Evolutionary conservation across 2,113 vertebrate genomes (phyloP).

Genomic region (Geothlypis trichas): DNA sequence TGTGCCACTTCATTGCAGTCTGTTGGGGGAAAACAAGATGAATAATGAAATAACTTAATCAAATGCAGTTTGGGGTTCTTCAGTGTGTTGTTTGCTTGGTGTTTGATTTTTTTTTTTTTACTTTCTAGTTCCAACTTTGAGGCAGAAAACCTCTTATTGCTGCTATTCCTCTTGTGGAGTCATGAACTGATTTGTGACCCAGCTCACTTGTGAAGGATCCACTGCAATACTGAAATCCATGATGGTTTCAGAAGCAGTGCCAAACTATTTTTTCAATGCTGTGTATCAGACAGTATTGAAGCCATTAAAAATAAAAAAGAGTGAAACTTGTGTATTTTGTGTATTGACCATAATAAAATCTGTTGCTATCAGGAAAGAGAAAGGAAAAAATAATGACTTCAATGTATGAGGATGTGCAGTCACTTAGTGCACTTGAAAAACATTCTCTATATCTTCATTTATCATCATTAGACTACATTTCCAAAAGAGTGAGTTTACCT

Average conservation of each 20-base stretch:
- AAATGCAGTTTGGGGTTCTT: conserved; percentile 12
- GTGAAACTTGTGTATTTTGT: not conserved
- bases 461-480: conserved; percentile 42
- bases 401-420: not conserved
- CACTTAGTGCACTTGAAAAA: conserved; percentile 3
- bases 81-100: not conserved
- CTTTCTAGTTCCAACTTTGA: not conserved
- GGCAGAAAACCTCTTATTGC: not conserved
- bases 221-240: not conserved
- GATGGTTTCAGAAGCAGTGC: not conserved
- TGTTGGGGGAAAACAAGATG: conserved; percentile 22
- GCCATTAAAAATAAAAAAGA: not conserved
- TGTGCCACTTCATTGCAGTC: not conserved
- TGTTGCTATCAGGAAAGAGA: not conserved
- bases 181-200: not conserved
- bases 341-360: not conserved
- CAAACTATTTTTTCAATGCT: not conserved
- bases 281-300: not conserved
- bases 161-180: not conserved
- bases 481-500: conserved; percentile 10
- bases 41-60: conserved; percentile 49
- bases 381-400: not conserved
- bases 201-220: not conserved
- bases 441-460: conserved; percentile 36
- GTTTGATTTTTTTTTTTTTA: not conserved